Evolutionary conservation across 2,113 vertebrate genomes (phyloP).

Genomic region (Thalassoma bifasciatum): DNA sequence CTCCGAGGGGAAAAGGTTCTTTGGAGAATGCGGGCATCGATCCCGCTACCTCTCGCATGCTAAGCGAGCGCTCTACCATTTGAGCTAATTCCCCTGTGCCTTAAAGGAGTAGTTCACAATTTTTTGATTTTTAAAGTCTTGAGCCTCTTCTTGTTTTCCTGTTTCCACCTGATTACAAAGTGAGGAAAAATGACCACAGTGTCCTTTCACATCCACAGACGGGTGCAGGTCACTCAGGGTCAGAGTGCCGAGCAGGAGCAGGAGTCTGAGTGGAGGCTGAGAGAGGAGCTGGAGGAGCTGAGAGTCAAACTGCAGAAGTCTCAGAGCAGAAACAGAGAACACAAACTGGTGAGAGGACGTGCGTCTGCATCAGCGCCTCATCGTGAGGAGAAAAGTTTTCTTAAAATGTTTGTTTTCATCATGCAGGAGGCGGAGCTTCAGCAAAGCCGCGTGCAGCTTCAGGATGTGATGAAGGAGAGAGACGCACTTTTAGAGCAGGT

Average conservation of each 20-base stretch:
- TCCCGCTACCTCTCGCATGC: conserved; percentile 84
- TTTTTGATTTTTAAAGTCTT: too few relatives aligned
- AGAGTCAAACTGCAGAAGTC: conserved; percentile 1
- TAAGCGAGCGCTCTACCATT: conserved; percentile 89
- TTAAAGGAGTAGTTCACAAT: too few relatives aligned
- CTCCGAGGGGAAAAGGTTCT: too few relatives aligned
- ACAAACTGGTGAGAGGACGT: conserved; percentile 46
- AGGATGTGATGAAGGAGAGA: conserved; percentile 86
- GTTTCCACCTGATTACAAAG: too few relatives aligned
- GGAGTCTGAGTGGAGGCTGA: background rate
- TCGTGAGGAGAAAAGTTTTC: too few relatives aligned
- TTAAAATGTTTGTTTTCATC: background rate
- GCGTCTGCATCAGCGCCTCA: too few relatives aligned
- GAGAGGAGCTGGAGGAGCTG: too few relatives aligned
- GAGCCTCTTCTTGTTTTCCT: too few relatives aligned
- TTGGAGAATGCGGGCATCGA: conserved; percentile 75
- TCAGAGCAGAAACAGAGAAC: conserved; percentile 15
- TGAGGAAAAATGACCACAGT: too few relatives aligned
- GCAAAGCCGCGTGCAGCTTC: conserved; percentile 84
- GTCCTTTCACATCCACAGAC: background rate
- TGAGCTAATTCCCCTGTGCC: conserved; percentile 83
- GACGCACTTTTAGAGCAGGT: conserved; percentile 85
- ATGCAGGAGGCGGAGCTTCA: conserved; percentile 82
- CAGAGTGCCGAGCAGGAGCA: background rate
- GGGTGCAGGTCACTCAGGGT: background rate